Evolutionary conservation across 2,797 vertebrate genomes (phyloP).

Genomic region (Atherinosoma microstoma): DNA sequence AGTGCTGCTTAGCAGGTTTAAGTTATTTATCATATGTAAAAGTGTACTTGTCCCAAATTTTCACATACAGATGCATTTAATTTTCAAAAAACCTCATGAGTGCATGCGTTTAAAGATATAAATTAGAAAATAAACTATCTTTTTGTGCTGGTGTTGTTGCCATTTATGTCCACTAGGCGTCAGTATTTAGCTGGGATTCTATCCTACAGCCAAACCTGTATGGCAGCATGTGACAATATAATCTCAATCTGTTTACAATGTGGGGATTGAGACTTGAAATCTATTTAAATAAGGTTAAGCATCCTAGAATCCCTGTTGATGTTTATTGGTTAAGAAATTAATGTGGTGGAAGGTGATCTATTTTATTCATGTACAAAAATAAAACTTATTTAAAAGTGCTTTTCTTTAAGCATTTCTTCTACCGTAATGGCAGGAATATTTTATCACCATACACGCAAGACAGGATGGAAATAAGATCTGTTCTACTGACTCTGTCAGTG

Average conservation of each 20-base stretch:
- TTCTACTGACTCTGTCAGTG: neutral
- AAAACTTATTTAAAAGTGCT: neutral
- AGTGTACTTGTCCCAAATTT: conserved; percentile 24
- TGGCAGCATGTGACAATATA: conserved; percentile 10
- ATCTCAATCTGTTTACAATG: conserved; percentile 11
- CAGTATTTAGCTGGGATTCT: conserved; percentile 24
- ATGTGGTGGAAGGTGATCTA: neutral
- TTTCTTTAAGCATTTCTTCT: neutral
- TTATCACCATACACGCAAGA: neutral
- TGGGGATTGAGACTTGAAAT: neutral
- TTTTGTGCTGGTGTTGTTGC: conserved; percentile 4
- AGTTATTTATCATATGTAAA: neutral
- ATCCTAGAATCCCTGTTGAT: neutral
- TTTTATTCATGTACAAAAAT: conserved; percentile 21
- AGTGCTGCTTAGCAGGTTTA: conserved; percentile 1
- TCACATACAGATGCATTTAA: conserved; percentile 17
- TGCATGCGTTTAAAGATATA: conserved; percentile 4
- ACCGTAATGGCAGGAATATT: neutral
- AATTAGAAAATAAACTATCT: neutral
- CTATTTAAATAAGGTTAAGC: conserved; percentile 4
- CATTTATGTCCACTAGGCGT: conserved; percentile 57
- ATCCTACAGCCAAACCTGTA: neutral
- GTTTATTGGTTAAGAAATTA: neutral
- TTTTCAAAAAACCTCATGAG: neutral
- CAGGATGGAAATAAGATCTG: neutral